Percentiles rank a stretch among this genome's conserved stretches.
Conservation (phyloP, 2,797 vertebrate species). For the Oreortyx pictus region DNA sequence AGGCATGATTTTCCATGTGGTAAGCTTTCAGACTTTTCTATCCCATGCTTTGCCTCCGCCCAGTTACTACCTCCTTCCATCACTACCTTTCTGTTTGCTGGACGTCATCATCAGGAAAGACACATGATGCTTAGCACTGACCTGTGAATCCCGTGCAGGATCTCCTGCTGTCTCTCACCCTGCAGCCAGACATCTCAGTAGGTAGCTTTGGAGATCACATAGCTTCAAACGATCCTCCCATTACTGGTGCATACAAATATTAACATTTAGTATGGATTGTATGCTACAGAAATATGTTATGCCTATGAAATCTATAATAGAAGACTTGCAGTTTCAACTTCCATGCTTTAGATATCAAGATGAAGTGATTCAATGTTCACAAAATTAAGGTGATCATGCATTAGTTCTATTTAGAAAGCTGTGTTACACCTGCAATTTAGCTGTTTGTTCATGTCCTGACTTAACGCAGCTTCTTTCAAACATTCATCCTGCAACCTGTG, state of each 20-base stretch:
- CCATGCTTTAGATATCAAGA: not conserved
- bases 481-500: not conserved
- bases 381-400: not conserved
- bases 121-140: not conserved
- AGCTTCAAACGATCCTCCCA: not conserved
- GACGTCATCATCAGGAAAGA: not conserved
- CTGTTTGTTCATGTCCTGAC: not conserved
- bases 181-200: not conserved
- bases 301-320: not conserved
- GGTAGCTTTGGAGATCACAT: not conserved
- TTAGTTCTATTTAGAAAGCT: not conserved
- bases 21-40: not conserved
- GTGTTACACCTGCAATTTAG: not conserved
- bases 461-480: not conserved
- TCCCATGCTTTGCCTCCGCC: not conserved
- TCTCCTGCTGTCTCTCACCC: not conserved
- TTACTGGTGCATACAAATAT: not conserved
- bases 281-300: not conserved
- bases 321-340: not conserved
- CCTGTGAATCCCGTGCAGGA: not conserved
- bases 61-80: rapidly evolving
- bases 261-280: not conserved
- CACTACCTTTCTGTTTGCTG: not conserved
- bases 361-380: not conserved
- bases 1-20: not conserved